Evolutionary conservation across 1,140 invertebrate species (phyloP).

Genomic region (Palaemon carinicauda): DNA sequence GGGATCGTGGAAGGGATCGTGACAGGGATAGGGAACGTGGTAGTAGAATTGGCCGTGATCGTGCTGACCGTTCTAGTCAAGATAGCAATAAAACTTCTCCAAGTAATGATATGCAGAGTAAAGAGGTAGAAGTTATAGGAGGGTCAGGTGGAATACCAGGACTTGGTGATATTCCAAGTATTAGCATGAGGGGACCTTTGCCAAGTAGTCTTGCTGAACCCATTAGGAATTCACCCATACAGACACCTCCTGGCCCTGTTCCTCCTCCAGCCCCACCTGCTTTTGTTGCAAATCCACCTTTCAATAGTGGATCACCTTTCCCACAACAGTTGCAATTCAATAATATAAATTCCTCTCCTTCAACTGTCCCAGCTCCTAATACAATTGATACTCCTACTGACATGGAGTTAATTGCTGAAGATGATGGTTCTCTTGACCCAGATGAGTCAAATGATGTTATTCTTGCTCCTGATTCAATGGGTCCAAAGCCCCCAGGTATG

Average conservation of each 20-base stretch:
- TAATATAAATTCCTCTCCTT: neutral
- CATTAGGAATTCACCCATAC: slow-evolving; percentile 30
- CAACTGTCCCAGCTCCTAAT: neutral
- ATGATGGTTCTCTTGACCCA: no score
- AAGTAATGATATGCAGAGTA: neutral
- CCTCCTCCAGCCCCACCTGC: neutral
- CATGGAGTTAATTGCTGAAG: no score
- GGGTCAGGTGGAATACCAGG: slow-evolving; percentile 43
- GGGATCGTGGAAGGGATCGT: slow-evolving; percentile 41
- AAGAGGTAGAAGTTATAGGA: neutral
- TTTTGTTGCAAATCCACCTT: neutral
- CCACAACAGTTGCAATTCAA: no score
- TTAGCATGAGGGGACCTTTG: slow-evolving; percentile 37
- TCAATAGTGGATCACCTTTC: neutral
- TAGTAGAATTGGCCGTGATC: slow-evolving; percentile 18
- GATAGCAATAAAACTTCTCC: slow-evolving; percentile 17
- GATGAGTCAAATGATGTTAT: no score
- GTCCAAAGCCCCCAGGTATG: no score
- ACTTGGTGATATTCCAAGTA: slow-evolving; percentile 54
- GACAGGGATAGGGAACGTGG: slow-evolving; percentile 56
- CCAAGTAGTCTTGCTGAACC: slow-evolving; percentile 35
- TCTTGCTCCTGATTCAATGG: no score
- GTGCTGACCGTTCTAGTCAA: slow-evolving; percentile 29
- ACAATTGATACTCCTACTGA: no score
- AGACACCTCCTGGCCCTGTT: slow-evolving; percentile 23